Percentiles rank a stretch among this genome's conserved stretches.
These are phyloP conservation scores for Lutjanus erythropterus DNA, from an alignment of 2,113 vertebrate species.

Conservation along the genomic window DNA sequence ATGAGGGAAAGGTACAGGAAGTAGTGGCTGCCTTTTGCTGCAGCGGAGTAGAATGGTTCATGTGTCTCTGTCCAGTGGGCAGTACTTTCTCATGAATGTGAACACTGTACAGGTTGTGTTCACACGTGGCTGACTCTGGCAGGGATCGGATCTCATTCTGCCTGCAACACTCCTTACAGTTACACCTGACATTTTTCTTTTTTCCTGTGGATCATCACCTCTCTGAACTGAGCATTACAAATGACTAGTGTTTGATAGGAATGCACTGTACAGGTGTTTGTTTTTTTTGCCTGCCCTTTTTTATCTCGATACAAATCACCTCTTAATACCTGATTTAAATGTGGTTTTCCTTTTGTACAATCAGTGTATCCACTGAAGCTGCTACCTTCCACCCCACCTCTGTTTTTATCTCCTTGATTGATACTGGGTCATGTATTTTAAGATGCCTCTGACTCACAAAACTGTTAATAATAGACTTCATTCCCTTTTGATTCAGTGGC, in stretches of 20 bases:
- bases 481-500: too few relatives aligned
- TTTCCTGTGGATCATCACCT: background rate
- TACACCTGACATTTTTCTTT: background rate
- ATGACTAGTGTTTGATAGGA: too few relatives aligned
- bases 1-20: background rate
- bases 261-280: background rate
- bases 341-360: background rate
- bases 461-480: too few relatives aligned
- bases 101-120: slow-evolving; percentile 22
- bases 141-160: slow-evolving; percentile 17
- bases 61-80: background rate
- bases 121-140: background rate
- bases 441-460: too few relatives aligned
- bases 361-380: background rate
- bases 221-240: background rate
- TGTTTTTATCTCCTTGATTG: background rate
- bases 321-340: background rate
- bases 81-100: slow-evolving; percentile 18
- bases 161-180: background rate
- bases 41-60: background rate
- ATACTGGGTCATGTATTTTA: too few relatives aligned
- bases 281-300: background rate
- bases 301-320: too few relatives aligned
- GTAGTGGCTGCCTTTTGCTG: background rate
- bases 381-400: background rate